A percentile compares a stretch with the other conserved stretches of the same genome.
phyloP scores from a whole-genome alignment of 2,797 vertebrate species.

The Sebastes dallii region DNA sequence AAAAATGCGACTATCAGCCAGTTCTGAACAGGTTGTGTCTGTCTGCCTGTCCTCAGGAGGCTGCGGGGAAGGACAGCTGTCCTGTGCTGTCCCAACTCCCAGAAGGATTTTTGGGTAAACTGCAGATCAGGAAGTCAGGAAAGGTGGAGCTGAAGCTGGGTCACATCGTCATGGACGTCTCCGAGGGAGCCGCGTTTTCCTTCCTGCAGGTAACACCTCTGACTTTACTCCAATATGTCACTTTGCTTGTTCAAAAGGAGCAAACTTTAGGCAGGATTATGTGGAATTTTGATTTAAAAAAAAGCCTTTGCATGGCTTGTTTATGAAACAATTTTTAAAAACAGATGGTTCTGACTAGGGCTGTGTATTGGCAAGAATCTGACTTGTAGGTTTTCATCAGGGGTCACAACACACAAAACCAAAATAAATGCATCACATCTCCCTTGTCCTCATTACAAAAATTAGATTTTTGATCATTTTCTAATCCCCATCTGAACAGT shows the following conservation, averaged over 20 bases:
- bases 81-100: constrained; percentile 77
- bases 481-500: not conserved
- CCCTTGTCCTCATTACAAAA: not conserved
- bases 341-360: too few relatives aligned
- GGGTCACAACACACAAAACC: not conserved
- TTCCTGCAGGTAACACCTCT: constrained; percentile 76
- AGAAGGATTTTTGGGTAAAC: constrained; percentile 82
- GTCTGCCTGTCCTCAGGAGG: constrained; percentile 40
- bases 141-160: constrained; percentile 82
- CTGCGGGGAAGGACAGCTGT: constrained; percentile 41
- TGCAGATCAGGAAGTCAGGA: constrained; percentile 83
- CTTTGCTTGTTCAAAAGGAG: too few relatives aligned
- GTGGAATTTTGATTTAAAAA: too few relatives aligned
- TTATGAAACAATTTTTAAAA: too few relatives aligned
- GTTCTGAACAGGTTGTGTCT: not conserved
- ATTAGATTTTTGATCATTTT: not conserved
- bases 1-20: not conserved
- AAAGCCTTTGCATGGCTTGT: too few relatives aligned
- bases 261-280: too few relatives aligned
- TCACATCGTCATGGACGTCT: constrained; percentile 80
- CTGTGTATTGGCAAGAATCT: too few relatives aligned
- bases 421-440: not conserved
- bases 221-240: too few relatives aligned
- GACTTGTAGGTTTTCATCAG: too few relatives aligned
- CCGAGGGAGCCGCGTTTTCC: constrained; percentile 81